A percentile compares a stretch with the other conserved stretches of the same genome.
These are phyloP conservation scores for Lagria hirta DNA, from an alignment of 2,888 invertebrate genomes.

Conservation along the genomic window DNA sequence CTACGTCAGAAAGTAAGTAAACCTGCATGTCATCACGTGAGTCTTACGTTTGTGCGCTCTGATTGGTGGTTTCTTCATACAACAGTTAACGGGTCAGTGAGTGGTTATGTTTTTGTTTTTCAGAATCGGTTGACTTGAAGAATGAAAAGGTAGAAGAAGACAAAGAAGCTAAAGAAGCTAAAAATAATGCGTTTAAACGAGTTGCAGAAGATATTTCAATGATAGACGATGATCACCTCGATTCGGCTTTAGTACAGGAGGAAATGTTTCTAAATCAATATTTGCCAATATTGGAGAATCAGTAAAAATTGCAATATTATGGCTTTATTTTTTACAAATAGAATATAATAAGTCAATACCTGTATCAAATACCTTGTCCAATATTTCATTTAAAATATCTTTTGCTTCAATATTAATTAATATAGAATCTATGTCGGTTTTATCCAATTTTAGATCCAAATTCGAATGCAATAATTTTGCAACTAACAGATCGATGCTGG, in stretches of 20 bases:
- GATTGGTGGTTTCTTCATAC: too few species aligned
- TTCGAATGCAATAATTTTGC: conserved; percentile 23
- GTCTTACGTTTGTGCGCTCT: conserved; percentile 32
- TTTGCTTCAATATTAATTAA: conserved; percentile 34
- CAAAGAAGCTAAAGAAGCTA: conserved; percentile 42
- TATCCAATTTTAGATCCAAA: conserved; percentile 27
- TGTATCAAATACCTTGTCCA: conserved; percentile 43
- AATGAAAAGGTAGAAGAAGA: conserved; percentile 36
- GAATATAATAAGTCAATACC: conserved; percentile 47
- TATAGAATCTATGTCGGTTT: conserved; percentile 11
- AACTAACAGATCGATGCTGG: conserved; percentile 28
- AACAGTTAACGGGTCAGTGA: too few species aligned
- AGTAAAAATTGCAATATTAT: conserved; percentile 6
- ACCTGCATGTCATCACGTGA: too few species aligned
- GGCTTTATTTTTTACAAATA: conserved; percentile 31
- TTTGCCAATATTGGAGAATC: conserved; percentile 58
- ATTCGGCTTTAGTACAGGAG: conserved; percentile 70
- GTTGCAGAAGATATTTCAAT: conserved; percentile 60
- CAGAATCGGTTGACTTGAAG: too few species aligned
- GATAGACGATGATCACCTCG: conserved; percentile 72
- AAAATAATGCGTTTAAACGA: conserved; percentile 62
- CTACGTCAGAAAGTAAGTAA: too few species aligned
- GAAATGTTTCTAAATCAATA: conserved; percentile 68
- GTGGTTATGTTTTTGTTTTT: background rate
- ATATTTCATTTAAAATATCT: conserved; percentile 39